A percentile compares a stretch with the other conserved stretches of the same genome.
These are phyloP conservation scores for Dendropsophus ebraccatus DNA, from an alignment of 2,113 vertebrate species.

Conservation along the genomic window DNA sequence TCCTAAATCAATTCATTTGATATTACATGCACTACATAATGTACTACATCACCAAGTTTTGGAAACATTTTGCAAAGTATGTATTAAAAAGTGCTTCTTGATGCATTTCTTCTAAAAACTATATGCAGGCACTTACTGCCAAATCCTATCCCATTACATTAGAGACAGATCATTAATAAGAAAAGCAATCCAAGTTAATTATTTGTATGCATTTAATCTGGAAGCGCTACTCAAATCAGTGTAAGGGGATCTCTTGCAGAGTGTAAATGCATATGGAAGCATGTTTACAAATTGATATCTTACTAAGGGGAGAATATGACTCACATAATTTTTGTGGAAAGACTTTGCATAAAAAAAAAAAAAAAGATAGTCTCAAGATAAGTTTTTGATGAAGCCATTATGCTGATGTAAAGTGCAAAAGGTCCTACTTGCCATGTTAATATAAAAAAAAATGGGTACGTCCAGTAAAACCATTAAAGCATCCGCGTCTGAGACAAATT, in stretches of 20 bases:
- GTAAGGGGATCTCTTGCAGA: neutral
- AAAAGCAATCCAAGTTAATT: constrained; percentile 42
- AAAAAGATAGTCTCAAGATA: neutral
- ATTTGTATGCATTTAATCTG: constrained; percentile 38
- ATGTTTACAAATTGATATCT: neutral
- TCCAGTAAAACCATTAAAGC: no score
- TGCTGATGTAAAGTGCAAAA: neutral
- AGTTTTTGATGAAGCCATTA: neutral
- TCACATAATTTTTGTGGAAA: neutral
- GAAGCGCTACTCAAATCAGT: neutral
- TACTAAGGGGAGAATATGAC: neutral
- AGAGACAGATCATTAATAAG: constrained; percentile 31
- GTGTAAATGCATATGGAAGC: neutral
- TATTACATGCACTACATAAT: constrained; percentile 29
- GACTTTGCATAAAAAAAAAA: neutral
- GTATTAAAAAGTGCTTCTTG: constrained; percentile 46
- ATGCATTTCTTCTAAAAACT: constrained; percentile 20
- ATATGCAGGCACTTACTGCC: constrained; percentile 26
- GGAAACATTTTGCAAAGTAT: constrained; percentile 31
- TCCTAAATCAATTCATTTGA: constrained; percentile 14
- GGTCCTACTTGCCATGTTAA: neutral
- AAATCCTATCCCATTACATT: constrained; percentile 30
- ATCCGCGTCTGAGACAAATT: no score
- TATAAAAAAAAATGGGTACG: neutral
- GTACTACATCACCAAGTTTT: constrained; percentile 19